Conservation (phyloP, 1,140 invertebrate species). For the Dermatophagoides farinae region DNA sequence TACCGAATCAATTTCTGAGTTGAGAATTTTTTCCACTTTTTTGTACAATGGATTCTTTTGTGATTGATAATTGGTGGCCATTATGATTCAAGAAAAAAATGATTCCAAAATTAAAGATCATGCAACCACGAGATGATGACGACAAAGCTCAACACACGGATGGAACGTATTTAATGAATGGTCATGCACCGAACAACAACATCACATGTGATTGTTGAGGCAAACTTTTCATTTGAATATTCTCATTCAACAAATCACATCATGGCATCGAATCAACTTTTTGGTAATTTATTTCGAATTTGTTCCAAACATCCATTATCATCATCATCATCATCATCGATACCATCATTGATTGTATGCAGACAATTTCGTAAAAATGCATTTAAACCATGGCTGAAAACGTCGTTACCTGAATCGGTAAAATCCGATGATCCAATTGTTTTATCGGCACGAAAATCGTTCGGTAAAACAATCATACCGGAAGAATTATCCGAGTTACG, state of each 20-base stretch:
- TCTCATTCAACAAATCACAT: too few species aligned
- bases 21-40: slow-evolving; percentile 9
- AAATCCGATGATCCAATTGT: background rate
- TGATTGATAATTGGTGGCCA: background rate
- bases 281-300: background rate
- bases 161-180: too few species aligned
- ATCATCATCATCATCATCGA: background rate
- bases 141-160: background rate
- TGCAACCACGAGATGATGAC: background rate
- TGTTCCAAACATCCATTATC: background rate
- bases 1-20: slow-evolving; percentile 11
- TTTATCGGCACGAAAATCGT: background rate
- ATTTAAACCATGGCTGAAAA: too few species aligned
- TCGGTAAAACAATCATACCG: slow-evolving; percentile 7
- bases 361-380: background rate
- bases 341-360: background rate
- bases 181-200: background rate
- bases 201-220: background rate
- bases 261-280: background rate
- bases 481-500: slow-evolving; percentile 23
- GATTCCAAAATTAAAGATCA: too few species aligned
- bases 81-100: background rate
- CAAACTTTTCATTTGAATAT: background rate
- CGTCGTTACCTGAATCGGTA: background rate
- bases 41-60: background rate